Evolutionary conservation across 2,113 vertebrate species (phyloP).

Genomic region (Brevimyrus niger): DNA sequence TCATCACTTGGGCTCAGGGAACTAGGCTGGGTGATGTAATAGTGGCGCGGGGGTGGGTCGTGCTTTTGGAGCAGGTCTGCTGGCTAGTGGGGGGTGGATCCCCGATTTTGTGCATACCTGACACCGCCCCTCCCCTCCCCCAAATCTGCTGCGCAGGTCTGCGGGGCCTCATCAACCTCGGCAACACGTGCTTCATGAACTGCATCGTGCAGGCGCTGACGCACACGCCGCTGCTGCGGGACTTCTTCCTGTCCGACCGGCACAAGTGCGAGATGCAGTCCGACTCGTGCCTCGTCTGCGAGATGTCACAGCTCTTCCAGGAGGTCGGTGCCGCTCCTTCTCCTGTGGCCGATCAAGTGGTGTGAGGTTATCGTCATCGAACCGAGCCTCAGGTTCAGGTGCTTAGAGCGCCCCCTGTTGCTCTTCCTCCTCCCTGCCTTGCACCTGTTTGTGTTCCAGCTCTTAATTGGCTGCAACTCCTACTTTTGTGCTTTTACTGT

Average conservation of each 20-base stretch:
- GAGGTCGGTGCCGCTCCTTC: constrained; percentile 61
- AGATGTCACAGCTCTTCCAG: constrained; percentile 86
- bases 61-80: not conserved
- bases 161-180: constrained; percentile 79
- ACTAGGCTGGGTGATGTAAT: not conserved
- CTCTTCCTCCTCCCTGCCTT: not conserved
- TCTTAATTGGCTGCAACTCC: not conserved
- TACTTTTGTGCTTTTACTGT: not conserved
- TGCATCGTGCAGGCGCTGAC: constrained; percentile 86
- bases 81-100: not conserved
- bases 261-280: constrained; percentile 89
- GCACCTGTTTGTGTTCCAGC: not conserved
- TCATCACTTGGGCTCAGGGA: not conserved
- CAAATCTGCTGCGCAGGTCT: constrained; percentile 54
- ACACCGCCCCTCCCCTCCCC: not conserved
- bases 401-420: not conserved
- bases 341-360: not conserved
- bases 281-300: constrained; percentile 81
- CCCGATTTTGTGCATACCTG: not conserved
- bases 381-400: not conserved
- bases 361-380: not conserved
- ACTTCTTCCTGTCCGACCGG: constrained; percentile 84
- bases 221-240: constrained; percentile 78
- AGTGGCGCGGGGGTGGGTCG: not conserved
- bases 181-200: constrained; percentile 90